A percentile compares a stretch with the other conserved stretches of the same genome.
Conservation (phyloP, 2,797 vertebrate species). For the Alca torda region DNA sequence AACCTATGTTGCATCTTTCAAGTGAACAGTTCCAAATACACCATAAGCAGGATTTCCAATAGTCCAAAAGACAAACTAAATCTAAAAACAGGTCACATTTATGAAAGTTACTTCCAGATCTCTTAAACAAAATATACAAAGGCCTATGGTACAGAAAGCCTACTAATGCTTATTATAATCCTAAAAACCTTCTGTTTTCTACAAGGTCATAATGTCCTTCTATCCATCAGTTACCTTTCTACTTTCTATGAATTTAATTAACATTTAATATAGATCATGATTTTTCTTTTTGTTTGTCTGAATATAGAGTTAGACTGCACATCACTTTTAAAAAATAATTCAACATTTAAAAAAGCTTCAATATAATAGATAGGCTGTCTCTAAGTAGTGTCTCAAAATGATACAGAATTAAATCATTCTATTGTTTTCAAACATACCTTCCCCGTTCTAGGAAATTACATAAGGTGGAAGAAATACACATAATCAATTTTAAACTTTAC, state of each 20-base stretch:
- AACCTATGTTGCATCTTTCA: neutral
- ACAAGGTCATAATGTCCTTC: neutral
- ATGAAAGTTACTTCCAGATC: neutral
- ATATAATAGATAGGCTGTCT: neutral
- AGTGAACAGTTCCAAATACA: neutral
- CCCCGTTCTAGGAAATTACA: neutral
- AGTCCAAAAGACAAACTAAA: neutral
- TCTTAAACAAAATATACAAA: neutral
- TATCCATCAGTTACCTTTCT: neutral
- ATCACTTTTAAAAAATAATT: neutral
- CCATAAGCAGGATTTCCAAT: neutral
- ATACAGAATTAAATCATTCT: neutral
- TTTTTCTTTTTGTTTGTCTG: neutral
- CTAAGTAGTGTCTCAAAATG: neutral
- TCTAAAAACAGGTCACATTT: neutral
- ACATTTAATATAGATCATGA: neutral
- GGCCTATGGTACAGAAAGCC: neutral
- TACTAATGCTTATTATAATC: neutral
- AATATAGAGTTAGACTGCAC: neutral
- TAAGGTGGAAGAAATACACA: neutral
- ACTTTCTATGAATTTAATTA: neutral
- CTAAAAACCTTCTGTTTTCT: neutral
- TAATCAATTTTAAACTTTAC: neutral
- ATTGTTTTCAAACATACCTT: neutral
- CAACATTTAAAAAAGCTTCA: neutral